phyloP scores from a whole-genome alignment of 2,888 invertebrate species.

The Boloria euphrosyne region DNA sequence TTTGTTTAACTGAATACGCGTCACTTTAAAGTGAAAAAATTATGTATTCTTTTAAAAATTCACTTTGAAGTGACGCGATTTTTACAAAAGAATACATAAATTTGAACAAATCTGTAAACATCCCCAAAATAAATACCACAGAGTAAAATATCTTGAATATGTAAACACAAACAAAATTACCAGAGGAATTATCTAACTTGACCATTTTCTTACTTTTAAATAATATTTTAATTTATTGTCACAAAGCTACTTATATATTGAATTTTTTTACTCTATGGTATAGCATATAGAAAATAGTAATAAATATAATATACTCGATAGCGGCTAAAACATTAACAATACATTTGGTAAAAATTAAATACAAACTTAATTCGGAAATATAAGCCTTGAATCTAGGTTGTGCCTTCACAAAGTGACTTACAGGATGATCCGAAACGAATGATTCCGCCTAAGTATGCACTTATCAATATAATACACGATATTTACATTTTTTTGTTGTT shows the following conservation, averaged over 20 bases:
- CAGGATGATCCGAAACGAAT: conserved; percentile 19
- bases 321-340: conserved; percentile 23
- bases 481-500: conserved; percentile 55
- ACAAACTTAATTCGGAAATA: conserved; percentile 8
- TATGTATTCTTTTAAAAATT: too few species aligned
- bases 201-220: background rate
- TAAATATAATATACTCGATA: background rate
- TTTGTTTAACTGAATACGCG: background rate
- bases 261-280: conserved; percentile 21
- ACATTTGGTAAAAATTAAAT: conserved; percentile 29
- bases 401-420: conserved; percentile 22
- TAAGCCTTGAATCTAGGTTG: conserved; percentile 25
- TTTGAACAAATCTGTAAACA: conserved; percentile 9
- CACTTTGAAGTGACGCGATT: too few species aligned
- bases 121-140: conserved; percentile 2
- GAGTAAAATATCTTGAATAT: conserved; percentile 10
- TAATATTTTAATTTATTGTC: conserved; percentile 11
- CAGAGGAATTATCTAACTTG: conserved; percentile 1
- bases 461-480: conserved; percentile 56
- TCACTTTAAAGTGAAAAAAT: too few species aligned
- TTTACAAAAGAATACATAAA: background rate
- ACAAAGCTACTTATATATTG: background rate
- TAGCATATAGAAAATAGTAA: background rate
- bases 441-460: conserved; percentile 41
- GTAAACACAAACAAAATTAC: background rate